Conservation (phyloP, 2,113 vertebrate genomes). For the Fulmarus glacialis region DNA sequence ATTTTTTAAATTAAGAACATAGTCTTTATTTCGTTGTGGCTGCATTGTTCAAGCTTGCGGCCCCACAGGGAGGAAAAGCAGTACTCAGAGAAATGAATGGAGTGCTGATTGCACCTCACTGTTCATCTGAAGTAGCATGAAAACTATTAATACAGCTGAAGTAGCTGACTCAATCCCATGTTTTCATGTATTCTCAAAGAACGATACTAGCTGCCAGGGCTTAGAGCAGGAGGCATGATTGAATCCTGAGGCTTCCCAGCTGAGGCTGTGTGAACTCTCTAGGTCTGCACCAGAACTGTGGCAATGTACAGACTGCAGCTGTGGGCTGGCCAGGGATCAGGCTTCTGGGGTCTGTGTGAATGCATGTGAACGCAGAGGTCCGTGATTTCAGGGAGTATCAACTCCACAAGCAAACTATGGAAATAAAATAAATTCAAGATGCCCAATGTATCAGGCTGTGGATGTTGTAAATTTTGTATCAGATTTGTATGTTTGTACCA, state of each 20-base stretch:
- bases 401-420: neutral
- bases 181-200: neutral
- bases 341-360: neutral
- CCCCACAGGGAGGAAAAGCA: neutral
- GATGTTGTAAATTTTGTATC: neutral
- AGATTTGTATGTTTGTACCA: neutral
- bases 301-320: neutral
- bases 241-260: neutral
- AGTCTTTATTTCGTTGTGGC: neutral
- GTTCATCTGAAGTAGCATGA: neutral
- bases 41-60: neutral
- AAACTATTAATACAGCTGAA: neutral
- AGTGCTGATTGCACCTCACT: neutral
- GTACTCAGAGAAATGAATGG: neutral
- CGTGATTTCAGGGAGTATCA: neutral
- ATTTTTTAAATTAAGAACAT: neutral
- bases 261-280: neutral
- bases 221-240: neutral
- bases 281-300: neutral
- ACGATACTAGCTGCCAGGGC: neutral
- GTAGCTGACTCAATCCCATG: neutral
- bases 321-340: neutral
- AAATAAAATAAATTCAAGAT: neutral
- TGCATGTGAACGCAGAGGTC: accelerated
- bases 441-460: neutral